Base-by-base conservation (phyloP, 2,113 vertebrate species). In the Rhinoptilus africanus region DNA sequence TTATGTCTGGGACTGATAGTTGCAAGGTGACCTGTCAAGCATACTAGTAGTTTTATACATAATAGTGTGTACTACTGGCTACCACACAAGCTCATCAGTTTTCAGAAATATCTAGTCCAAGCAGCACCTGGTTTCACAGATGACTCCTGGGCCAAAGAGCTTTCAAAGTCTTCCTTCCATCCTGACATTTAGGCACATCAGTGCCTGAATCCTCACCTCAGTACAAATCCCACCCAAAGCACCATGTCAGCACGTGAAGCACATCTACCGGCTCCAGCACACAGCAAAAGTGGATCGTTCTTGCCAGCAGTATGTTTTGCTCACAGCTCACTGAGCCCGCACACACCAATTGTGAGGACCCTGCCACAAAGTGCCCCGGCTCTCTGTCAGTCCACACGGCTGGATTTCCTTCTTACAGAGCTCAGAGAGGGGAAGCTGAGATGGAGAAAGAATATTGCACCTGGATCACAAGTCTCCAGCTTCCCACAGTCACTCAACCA, bases 191-290 rank as follows among this genome's bases (percentile, higher is more conserved):
- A 53, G 35, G n/a, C 35, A 82, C 35, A 82, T 28, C n/a, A 66
- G 32, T 12, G 8, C 24, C 78, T 30, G 23, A 85, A 76, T 41
- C 68, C 48, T 41, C 43, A 37, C 8, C 39, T 43, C 6, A 1
- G 66, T 32, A 63, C 18, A 59, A 81, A 59, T 14, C 32, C 23
- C 78, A 30, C 18, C 51, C 39, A 35, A 63, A 51, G 43, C 39
- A 39, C 35, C 16, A 5, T 0, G 8, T 8, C n/a, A 80, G 43
- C 0, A 0, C 17, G 11, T 1, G 37, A 66, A 74, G 21, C n/a
- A 34, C 16, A 35, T 14, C 43, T 51, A 8, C 51, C 48, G 45
- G 34, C 4, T 56, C 34, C 37, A 68, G 37, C 78, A 79, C 51
- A 68, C 20, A 28, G 30, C 71, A 56, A 27, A 76, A 54, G 35